A percentile compares a stretch with the other conserved stretches of the same genome.
These are phyloP conservation scores for Pseudoatta argentina DNA, from an alignment of 1,140 invertebrate species.

Conservation along the genomic window DNA sequence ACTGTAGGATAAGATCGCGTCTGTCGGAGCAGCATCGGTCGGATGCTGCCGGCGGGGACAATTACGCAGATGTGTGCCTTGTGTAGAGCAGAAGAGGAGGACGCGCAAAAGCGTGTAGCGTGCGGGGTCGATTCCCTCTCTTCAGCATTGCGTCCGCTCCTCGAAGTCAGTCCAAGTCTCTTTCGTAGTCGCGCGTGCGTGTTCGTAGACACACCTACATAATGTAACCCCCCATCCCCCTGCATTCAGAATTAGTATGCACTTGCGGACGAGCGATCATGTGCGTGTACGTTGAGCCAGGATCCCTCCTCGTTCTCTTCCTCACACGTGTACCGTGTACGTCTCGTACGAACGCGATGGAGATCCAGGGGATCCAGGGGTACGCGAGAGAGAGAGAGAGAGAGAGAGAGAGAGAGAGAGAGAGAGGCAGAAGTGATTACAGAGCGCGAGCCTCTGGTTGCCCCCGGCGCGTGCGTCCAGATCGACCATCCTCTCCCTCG, in stretches of 20 bases:
- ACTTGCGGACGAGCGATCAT: constrained; percentile 63
- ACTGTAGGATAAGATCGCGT: constrained; percentile 74
- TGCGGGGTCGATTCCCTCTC: constrained; percentile 70
- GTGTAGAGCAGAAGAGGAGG: constrained; percentile 64
- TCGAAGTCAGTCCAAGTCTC: not conserved
- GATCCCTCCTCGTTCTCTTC: constrained; percentile 23
- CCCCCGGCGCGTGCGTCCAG: constrained; percentile 85
- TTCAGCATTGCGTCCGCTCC: constrained; percentile 26
- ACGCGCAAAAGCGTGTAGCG: constrained; percentile 79
- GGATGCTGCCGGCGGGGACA: constrained; percentile 86
- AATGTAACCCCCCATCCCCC: constrained; percentile 55
- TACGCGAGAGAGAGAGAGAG: not conserved
- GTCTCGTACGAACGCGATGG: constrained; percentile 34
- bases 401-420: not conserved
- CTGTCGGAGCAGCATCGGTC: constrained; percentile 65
- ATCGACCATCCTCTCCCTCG: constrained; percentile 70
- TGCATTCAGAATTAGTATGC: constrained; percentile 77
- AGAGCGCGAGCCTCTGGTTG: constrained; percentile 85
- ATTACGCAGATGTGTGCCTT: constrained; percentile 86
- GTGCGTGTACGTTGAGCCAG: constrained; percentile 67
- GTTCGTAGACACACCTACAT: constrained; percentile 71
- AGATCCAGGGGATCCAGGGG: not conserved
- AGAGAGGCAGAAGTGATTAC: constrained; percentile 80
- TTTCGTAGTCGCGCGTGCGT: constrained; percentile 71
- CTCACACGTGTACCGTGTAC: constrained; percentile 52